A percentile compares a stretch with the other conserved stretches of the same genome.
Conservation (phyloP, 2,113 vertebrate species). For the Rynchops niger region DNA sequence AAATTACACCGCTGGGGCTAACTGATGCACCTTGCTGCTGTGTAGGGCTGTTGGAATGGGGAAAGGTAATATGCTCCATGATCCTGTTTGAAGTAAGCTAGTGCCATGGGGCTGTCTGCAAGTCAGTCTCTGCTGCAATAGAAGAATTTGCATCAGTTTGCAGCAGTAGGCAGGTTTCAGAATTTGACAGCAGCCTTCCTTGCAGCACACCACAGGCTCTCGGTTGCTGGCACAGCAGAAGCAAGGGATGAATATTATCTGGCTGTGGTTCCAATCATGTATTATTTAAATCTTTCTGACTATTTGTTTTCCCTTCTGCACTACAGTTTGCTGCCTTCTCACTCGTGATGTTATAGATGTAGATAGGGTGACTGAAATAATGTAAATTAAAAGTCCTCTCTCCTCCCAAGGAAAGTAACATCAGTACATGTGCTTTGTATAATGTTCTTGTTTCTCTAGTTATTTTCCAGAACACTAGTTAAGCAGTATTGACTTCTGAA, state of each 20-base stretch:
- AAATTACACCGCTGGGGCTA: background rate
- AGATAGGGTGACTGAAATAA: background rate
- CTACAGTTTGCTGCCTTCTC: background rate
- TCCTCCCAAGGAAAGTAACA: background rate
- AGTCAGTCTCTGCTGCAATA: background rate
- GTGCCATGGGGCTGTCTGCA: background rate
- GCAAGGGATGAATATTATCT: background rate
- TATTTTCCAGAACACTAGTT: background rate
- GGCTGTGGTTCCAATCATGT: background rate
- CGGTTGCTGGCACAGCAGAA: background rate
- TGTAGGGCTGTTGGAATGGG: background rate
- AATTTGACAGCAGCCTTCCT: background rate
- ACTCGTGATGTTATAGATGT: background rate
- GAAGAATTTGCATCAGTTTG: background rate
- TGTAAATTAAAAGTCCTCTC: background rate
- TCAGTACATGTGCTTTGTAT: background rate
- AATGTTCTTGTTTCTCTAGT: background rate
- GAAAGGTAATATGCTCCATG: fast-evolving
- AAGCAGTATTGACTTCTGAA: background rate
- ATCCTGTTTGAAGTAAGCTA: background rate
- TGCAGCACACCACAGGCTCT: background rate
- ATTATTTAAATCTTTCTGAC: background rate
- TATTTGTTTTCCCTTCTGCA: background rate
- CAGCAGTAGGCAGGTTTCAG: background rate
- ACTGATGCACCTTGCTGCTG: background rate